Evolutionary conservation across 2,888 invertebrate species (phyloP), one percentile per base, ranked within the genome.

Genomic region (Acleris holmiana): DNA sequence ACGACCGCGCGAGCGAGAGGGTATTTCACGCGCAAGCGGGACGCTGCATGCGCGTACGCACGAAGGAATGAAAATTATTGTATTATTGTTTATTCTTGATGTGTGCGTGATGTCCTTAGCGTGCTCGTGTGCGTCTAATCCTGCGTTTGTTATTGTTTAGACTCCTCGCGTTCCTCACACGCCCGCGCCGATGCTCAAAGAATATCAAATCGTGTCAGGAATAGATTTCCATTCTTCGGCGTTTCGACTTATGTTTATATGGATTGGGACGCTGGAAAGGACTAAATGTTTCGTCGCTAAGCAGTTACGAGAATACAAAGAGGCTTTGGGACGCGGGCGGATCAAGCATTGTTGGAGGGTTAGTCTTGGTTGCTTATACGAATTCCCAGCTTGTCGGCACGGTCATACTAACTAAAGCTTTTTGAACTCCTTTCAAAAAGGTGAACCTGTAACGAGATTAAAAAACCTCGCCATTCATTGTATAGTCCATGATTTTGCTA

Each of bases 31-130:
- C 73, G 75, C 74, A 84, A 89, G 73, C 73, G 83, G 73, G 83
- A 87, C 78, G 75, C 77, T 77, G 77, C 80, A 85, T 89, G 89
- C 88, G 89, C 91, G 91, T 92, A 91, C 92, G 90, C 91, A 90
- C 86, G 86, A 90, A 89, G 86, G 87, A 91, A 90, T 88, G 84
- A 88, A 91, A 88, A 89, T 88, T 75, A 87, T 90, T 89, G 83
- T 90, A 83, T 87, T 86, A 88, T 85, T 89, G 86, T 89, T 86
- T 84, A 86, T 80, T 80, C 80, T 80, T 82, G 19, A 59, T 64
- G 72, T 79, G 74, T 78, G 76, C 71, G 74, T 74, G 77, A 76
- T 71, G 71, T 71, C 72, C 71, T 71, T 69, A 69, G 70, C 64
- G 71, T 70, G 72, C 68, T 68, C 78, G 80, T 83, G 82, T 83